Evolutionary conservation across 2,113 vertebrate genomes (phyloP), one percentile per base, ranked within the genome.

Genomic region (Paramisgurnus dabryanus): DNA sequence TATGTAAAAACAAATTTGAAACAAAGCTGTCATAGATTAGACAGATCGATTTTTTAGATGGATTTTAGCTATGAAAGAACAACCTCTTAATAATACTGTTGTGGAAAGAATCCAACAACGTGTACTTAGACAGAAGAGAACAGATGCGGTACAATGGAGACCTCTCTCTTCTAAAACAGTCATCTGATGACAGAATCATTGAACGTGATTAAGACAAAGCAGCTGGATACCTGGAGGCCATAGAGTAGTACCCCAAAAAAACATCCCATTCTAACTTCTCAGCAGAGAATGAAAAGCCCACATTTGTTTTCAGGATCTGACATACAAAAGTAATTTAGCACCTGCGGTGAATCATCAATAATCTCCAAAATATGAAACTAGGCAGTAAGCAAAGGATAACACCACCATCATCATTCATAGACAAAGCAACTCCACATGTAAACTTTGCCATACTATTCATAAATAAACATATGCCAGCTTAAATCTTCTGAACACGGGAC

Each of bases 221-320:
- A 60, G 11, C 55, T 60, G n/a, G 50, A 57, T 57, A 55, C 34
- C 8, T n/a, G 49, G 8, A 71, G 4, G 22, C 27, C 22, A 55
- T 17, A 67, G 10, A 8, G 61, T 7, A 75, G 39, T 34, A 34
- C 27, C 22, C 27, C 27, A 34, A 65, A 18, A 60, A 18, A 17
- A 13, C 13, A 45, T 43, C 43, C 50, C 8, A 55, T 27, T 60
- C 50, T 17, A 84, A 83, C 45, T 82, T 60, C 83, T 88, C 85
- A 86, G 83, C 87, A 84, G 84, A 70, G 65, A 80, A 60, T 74
- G 80, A 70, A 86, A 85, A 80, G 34, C 68, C 78, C 67, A 41
- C 49, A 83, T 79, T 67, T 85, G 76, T 80, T 87, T 84, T 80
- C 80, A 79, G 41, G 22, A 22, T 22, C 27, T n/a, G 79, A 70